Base-by-base conservation (phyloP, 2,113 vertebrate species). In the Lanius collurio region DNA sequence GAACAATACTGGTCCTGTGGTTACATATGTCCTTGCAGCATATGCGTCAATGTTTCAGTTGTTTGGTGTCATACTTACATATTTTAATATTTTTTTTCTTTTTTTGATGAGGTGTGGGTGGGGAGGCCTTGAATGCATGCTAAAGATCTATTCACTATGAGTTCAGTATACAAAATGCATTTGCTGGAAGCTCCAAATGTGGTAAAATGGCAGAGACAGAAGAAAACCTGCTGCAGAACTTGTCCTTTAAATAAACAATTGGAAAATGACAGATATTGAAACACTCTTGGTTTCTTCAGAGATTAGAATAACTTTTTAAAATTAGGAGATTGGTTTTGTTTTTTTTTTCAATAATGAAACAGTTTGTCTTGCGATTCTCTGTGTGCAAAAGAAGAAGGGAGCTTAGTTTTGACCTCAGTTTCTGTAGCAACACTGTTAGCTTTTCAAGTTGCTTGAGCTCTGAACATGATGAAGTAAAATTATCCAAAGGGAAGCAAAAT, bases 171-270 rank as follows among this genome's bases (percentile, higher is more conserved):
- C 24, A 71, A 78, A 89, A 89, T 30, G 31, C 24, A 24, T 74
- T 67, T 91, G 22, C 33, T 83, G 82, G 68, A 80, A 92, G 39
- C 35, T 88, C 50, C 57, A 82, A 64, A 82, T 69, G 17, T 87
- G 87, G 59, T 70, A 70, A 94, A 95, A 95, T 59, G 50, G 22
- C 50, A 53, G 49, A 81, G 37, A 75, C 44, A 47, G 83, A 87
- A 89, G 78, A 52, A 26, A 74, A 68, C 47, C 50, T 94, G 70
- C 59, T 70, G 41, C 39, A 83, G 68, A 76, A 80, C 56, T 90
- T 60, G 64, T 53, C 74, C 67, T 91, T 94, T 94, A 91, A 95
- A 82, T 94, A 97, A 95, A 91, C 77, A 75, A 15, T 64, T 91
- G 57, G 41, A 77, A 94, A 95, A 93, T 79, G 9, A 18, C 41